A percentile compares a stretch with the other conserved stretches of the same genome.
Evolutionary conservation across 2,797 vertebrate genomes (phyloP).

Genomic region (Amniataba percoides): DNA sequence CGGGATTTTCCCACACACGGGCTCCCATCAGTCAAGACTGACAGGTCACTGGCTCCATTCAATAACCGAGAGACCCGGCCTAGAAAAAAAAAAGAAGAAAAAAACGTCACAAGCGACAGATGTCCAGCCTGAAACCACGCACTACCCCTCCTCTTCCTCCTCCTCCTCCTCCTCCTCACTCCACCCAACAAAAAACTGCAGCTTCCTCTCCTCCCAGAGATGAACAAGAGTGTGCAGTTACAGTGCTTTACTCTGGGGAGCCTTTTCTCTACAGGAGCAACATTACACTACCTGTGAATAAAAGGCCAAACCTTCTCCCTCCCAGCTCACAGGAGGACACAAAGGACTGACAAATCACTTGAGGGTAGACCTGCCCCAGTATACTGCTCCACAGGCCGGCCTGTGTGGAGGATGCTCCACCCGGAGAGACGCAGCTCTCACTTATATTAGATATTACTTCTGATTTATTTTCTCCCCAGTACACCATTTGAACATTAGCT

Average conservation of each 20-base stretch:
- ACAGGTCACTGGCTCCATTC: conserved; percentile 92
- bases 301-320: conserved; percentile 56
- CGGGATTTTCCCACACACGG: conserved; percentile 92
- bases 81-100: conserved; percentile 64
- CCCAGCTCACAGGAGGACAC: conserved; percentile 44
- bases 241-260: conserved; percentile 82
- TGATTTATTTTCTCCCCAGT: no score
- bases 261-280: conserved; percentile 63
- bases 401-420: neutral
- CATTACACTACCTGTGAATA: conserved; percentile 70
- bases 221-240: conserved; percentile 83
- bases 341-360: conserved; percentile 48
- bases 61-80: conserved; percentile 81
- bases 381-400: neutral
- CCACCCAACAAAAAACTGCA: conserved; percentile 72
- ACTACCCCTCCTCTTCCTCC: conserved; percentile 39
- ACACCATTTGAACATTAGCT: no score
- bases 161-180: neutral
- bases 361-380: neutral
- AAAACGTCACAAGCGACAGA: conserved; percentile 86
- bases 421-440: neutral
- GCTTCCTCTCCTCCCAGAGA: conserved; percentile 83
- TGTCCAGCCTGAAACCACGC: conserved; percentile 88
- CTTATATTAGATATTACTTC: neutral
- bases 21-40: conserved; percentile 92